Evolutionary conservation across 1,140 invertebrate species (phyloP).

Genomic region (Cotesia glomerata): DNA sequence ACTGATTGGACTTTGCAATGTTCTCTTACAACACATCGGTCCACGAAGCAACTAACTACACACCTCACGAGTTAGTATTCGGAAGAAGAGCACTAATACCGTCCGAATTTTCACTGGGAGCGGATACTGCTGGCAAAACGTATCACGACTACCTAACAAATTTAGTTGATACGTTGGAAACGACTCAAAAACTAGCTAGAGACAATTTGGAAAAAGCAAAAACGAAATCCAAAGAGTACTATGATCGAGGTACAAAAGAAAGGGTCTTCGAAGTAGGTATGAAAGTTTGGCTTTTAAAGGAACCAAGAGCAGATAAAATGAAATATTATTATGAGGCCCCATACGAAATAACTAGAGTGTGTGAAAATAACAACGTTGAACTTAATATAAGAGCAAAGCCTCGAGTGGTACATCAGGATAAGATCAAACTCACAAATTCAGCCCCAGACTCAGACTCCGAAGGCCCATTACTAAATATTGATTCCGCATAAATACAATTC

Average conservation of each 20-base stretch:
- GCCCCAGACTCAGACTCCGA: no score
- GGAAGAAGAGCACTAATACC: slow-evolving; percentile 6
- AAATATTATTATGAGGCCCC: not conserved
- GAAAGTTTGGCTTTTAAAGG: not conserved
- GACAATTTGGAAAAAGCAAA: not conserved
- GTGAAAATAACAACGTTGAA: not conserved
- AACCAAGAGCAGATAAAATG: not conserved
- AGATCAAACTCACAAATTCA: not conserved
- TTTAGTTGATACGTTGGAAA: not conserved
- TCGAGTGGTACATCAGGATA: not conserved
- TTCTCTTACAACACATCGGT: slow-evolving; percentile 16
- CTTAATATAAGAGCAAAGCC: not conserved
- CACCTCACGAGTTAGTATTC: slow-evolving; percentile 9
- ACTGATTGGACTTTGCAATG: slow-evolving; percentile 2
- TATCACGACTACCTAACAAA: not conserved
- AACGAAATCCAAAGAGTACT: slow-evolving; percentile 1
- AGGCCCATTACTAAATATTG: no score
- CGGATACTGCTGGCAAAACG: not conserved
- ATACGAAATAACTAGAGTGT: not conserved
- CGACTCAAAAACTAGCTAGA: not conserved
- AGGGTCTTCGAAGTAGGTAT: not conserved
- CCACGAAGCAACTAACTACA: slow-evolving; percentile 14
- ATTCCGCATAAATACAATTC: no score
- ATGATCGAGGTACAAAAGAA: not conserved
- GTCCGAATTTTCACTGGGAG: not conserved